Evolutionary conservation across 2,888 invertebrate species (phyloP).

Genomic region (Eupithecia subumbrata): DNA sequence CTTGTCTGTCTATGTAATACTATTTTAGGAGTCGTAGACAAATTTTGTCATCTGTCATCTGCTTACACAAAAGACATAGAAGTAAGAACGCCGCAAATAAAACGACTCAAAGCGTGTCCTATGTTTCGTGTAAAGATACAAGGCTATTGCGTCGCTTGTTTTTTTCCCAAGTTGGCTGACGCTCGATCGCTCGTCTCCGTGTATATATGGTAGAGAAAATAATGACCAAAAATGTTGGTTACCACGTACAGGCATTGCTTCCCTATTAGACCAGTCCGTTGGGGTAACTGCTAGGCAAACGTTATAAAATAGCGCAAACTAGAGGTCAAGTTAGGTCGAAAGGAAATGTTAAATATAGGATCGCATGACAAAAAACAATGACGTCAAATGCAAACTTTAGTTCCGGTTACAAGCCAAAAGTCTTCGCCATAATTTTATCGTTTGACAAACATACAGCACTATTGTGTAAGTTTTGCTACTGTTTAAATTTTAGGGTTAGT

Average conservation of each 20-base stretch:
- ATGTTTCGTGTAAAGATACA: neutral
- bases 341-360: constrained; percentile 77
- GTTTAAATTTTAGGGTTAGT: constrained; percentile 4
- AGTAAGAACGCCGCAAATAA: neutral
- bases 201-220: neutral
- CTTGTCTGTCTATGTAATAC: neutral
- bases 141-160: too few relatives aligned
- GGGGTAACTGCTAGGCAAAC: neutral
- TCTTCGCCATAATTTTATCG: constrained; percentile 52
- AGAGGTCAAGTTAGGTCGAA: constrained; percentile 66
- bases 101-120: neutral
- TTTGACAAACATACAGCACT: constrained; percentile 52
- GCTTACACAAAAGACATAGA: neutral
- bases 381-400: constrained; percentile 65
- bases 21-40: too few relatives aligned
- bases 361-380: constrained; percentile 71
- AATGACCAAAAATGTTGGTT: neutral
- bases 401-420: constrained; percentile 56
- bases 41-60: too few relatives aligned
- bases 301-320: constrained; percentile 37
- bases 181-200: too few relatives aligned
- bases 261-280: neutral
- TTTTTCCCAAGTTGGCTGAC: too few relatives aligned
- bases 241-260: neutral
- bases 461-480: constrained; percentile 17